Percentiles rank a stretch among this genome's conserved stretches.
Evolutionary conservation across 2,797 vertebrate species (phyloP).

Genomic region (Morus bassanus): DNA sequence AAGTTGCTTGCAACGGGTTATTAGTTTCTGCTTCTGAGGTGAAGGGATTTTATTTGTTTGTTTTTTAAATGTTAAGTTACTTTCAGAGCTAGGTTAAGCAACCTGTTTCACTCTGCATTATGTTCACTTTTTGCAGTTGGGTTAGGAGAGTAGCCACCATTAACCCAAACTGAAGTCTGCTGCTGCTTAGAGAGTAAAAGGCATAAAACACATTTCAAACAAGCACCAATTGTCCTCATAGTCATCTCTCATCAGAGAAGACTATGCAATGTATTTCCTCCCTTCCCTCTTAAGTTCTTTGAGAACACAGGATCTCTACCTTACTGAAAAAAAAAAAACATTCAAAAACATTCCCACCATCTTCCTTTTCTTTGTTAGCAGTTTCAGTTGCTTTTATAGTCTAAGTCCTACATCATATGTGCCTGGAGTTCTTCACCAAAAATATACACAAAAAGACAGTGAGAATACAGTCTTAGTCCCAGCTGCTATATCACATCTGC

Average conservation of each 20-base stretch:
- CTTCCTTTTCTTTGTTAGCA: not conserved
- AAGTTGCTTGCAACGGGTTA: not conserved
- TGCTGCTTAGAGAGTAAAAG: not conserved
- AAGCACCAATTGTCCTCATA: not conserved
- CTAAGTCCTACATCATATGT: not conserved
- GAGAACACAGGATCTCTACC: not conserved
- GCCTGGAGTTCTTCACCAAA: not conserved
- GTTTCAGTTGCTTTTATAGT: not conserved
- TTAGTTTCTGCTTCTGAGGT: not conserved
- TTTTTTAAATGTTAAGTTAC: not conserved
- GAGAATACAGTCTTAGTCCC: not conserved
- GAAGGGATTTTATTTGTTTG: not conserved
- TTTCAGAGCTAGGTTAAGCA: not conserved
- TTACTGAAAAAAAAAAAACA: not conserved
- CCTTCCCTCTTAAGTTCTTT: not conserved
- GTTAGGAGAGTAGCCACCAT: not conserved
- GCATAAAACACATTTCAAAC: not conserved
- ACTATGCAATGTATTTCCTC: not conserved
- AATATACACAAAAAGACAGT: not conserved
- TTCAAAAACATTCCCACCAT: not conserved
- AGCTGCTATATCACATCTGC: not conserved
- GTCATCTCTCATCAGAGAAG: not conserved
- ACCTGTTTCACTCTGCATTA: not conserved
- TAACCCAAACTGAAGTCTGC: not conserved
- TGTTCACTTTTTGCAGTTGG: not conserved